These are phyloP conservation scores for Psylliodes chrysocephalus DNA, from an alignment of 2,888 invertebrate genomes.

Conservation along the genomic window DNA sequence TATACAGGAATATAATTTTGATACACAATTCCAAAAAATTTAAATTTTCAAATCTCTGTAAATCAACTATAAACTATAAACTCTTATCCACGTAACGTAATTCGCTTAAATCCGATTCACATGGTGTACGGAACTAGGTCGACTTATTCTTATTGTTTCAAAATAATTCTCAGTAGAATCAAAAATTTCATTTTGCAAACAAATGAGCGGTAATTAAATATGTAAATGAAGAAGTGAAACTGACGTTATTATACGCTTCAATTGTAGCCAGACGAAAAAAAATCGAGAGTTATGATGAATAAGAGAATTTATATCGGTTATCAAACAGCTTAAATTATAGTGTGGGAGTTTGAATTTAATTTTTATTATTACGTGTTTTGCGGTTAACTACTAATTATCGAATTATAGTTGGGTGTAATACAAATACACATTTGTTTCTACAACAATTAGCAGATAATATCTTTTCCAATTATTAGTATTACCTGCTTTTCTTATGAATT, in stretches of 20 bases:
- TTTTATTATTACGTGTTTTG: slow-evolving; percentile 9
- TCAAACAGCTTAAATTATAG: not conserved
- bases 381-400: not conserved
- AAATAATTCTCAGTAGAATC: slow-evolving; percentile 15
- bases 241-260: slow-evolving; percentile 15
- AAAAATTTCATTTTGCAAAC: slow-evolving; percentile 23
- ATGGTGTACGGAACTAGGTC: slow-evolving; percentile 20
- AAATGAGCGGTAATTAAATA: slow-evolving; percentile 25
- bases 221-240: slow-evolving; percentile 21
- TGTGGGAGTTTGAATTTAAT: slow-evolving; percentile 2
- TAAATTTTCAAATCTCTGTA: no score
- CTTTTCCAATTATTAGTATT: not conserved
- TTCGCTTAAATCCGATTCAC: slow-evolving; percentile 17
- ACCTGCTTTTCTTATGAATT: not conserved
- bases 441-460: not conserved
- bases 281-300: slow-evolving; percentile 1
- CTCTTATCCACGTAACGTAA: not conserved
- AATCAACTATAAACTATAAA: no score
- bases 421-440: not conserved
- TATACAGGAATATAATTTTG: no score
- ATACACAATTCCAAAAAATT: no score
- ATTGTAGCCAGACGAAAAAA: slow-evolving; percentile 9
- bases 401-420: not conserved
- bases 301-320: not conserved
- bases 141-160: slow-evolving; percentile 29